phyloP scores from a whole-genome alignment of 2,888 invertebrate genomes.

The Amiota minor region DNA sequence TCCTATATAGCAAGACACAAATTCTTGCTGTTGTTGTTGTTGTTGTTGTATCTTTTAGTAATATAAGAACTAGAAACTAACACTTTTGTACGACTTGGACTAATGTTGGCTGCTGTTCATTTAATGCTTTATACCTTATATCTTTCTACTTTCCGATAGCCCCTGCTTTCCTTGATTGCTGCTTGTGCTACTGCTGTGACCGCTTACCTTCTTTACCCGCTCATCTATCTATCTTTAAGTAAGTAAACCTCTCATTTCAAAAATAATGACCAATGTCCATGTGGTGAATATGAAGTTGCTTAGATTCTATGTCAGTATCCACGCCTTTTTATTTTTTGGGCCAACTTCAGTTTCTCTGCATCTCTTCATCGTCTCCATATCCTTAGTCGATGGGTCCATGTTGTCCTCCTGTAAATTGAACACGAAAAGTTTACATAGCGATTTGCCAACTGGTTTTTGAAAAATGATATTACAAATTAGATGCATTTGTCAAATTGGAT shows the following conservation, averaged over 20 bases:
- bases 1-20: neutral
- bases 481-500: constrained; percentile 72
- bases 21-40: constrained; percentile 45
- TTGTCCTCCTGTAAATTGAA: constrained; percentile 48
- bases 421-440: constrained; percentile 59
- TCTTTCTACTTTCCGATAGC: too few species aligned
- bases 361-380: too few species aligned
- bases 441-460: constrained; percentile 61
- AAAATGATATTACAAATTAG: constrained; percentile 73
- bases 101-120: constrained; percentile 16
- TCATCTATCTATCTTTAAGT: neutral
- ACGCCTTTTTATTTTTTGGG: constrained; percentile 32
- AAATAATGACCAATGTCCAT: constrained; percentile 68
- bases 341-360: too few species aligned
- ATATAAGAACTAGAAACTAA: constrained; percentile 44
- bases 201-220: too few species aligned
- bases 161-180: neutral
- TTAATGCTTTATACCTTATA: too few species aligned
- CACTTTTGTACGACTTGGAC: neutral
- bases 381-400: too few species aligned
- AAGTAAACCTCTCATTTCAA: constrained; percentile 39
- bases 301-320: constrained; percentile 9
- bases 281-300: constrained; percentile 53
- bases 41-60: constrained; percentile 59
- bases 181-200: neutral